Evolutionary conservation across 2,888 invertebrate genomes (phyloP), one percentile per base, ranked within the genome.

Genomic region (Parasteatoda lunata): DNA sequence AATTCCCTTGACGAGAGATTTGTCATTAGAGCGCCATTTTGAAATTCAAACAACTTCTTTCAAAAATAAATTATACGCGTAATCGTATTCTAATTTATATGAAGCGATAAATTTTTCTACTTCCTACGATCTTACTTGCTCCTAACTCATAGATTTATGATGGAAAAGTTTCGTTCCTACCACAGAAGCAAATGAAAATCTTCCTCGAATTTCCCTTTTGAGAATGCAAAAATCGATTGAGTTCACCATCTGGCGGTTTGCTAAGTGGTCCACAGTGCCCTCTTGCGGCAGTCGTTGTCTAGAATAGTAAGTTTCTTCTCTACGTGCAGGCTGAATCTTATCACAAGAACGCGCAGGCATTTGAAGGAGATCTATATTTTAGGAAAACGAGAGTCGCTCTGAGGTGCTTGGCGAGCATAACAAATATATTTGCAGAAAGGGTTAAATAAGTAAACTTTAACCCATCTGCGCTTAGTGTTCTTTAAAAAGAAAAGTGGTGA

Each of bases 251-350:
- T 77, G 77, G 66, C 51, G 68, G 77, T 45, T 65, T n/a, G 49
- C 77, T 52, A 77, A 68, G 68, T 77, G 68, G 51, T 59, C 59
- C 76, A 49, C 76, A 76, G 76, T 64, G 76, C 65, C 76, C 59
- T 65, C 76, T 76, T 76, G 59, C 49, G 76, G 65, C 15, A 47
- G 65, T 47, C n/a, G 15, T 65, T 59, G 59, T 64, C 65, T 13
- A 65, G 76, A 65, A 65, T 76, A 76, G 64, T 64, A 15, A 65
- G 64, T 76, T 76, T 65, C 76, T 47, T 48, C 49, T 45, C 64
- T 49, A 64, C 76, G 76, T 76, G 64, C 65, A 65, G 30, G 64
- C 64, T 48, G 76, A 64, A 76, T 49, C 59, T 65, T 65, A 76
- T 76, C 64, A 64, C 48, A 64, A 13, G 30, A n/a, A 73, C 73